phyloP scores from a whole-genome alignment of 92 coral and sea anemone genomes.

The Desmophyllum pertusum region DNA sequence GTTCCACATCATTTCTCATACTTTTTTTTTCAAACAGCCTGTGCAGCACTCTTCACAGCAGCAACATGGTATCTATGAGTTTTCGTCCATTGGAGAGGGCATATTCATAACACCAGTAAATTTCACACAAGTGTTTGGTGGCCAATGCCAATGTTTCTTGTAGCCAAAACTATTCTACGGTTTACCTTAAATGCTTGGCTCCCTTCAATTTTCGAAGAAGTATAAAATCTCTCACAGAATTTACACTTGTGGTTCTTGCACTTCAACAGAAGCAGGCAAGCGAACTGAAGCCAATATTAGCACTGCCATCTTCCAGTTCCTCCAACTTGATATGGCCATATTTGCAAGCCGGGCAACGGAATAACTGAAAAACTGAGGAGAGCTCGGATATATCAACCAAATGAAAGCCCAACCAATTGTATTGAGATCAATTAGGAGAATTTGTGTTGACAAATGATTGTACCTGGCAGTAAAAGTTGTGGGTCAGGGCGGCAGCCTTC shows the following conservation, averaged over 20 bases:
- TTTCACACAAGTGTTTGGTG: constrained; percentile 56
- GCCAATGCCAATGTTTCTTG: constrained; percentile 56
- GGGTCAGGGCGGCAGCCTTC: too few species aligned
- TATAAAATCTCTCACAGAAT: constrained; percentile 37
- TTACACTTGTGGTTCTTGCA: constrained; percentile 35
- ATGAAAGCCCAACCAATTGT: constrained; percentile 65
- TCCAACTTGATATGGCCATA: constrained; percentile 39
- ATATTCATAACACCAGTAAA: constrained; percentile 54
- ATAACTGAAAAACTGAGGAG: constrained; percentile 13
- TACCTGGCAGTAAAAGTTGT: too few species aligned
- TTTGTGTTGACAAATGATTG: too few species aligned
- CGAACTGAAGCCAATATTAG: constrained; percentile 56
- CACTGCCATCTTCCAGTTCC: constrained; percentile 30
- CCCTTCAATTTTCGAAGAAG: constrained; percentile 33
- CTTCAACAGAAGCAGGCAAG: constrained; percentile 38
- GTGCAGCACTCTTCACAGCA: constrained; percentile 15
- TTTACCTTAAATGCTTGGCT: constrained; percentile 59
- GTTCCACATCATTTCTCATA: constrained; percentile 41
- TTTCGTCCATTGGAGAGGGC: constrained; percentile 58
- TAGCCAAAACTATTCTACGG: constrained; percentile 49
- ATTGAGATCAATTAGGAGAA: too few species aligned
- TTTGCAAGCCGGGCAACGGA: constrained; percentile 48
- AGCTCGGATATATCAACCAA: constrained; percentile 43
- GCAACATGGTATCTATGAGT: constrained; percentile 41
- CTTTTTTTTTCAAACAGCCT: constrained; percentile 43